Base-by-base conservation (phyloP, 2,113 vertebrate species). In the Clupea harengus region DNA sequence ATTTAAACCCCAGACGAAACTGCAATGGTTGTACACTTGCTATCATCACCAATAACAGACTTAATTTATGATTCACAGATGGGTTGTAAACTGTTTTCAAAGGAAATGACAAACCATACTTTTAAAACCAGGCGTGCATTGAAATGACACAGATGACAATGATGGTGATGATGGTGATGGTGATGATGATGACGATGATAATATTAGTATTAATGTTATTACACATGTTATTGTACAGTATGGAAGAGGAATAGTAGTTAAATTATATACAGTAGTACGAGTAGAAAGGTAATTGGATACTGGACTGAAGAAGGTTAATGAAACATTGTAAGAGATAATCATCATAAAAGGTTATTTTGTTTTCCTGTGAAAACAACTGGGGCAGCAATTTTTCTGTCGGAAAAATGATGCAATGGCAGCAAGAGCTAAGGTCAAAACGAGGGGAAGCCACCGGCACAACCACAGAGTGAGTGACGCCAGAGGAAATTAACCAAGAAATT, bases 381-480 rank as follows among this genome's bases (percentile, higher is more conserved):
- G 32, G 72, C 25, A 39, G 72, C 72, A 15, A 39, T 32, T 78
- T 78, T 15, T 32, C 72, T 78, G 72, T 78, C 72, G 28, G 72
- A 78, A 32, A 75, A 78, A 78, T 17, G 39, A 15, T 13, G 72
- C 25, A 78, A 44, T 78, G 72, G 72, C 15, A 39, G 11, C 72
- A 78, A 17, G 6, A 78, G 39, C 5, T 39, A 78, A 60, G 72
- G 72, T 78, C 72, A 78, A 78, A 78, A 78, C 10, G 13, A 39
- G 67, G 28, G 67, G 32, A 75, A 75, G 67, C n/a, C 28, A 75
- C 67, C 67, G 13, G 3, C 3, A 1, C 72, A 32, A 78, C 72
- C 72, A 67, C 64, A 39, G 25, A 75, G 72, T 64, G 60, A n/a
- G 60, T 78, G 72, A 78, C 72, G 72, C 32, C 5, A 39, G 72